A percentile compares a stretch with the other conserved stretches of the same genome.
These are phyloP conservation scores for Parazoanthus darwini DNA, from an alignment of 92 coral and sea anemone genomes.

Conservation along the genomic window DNA sequence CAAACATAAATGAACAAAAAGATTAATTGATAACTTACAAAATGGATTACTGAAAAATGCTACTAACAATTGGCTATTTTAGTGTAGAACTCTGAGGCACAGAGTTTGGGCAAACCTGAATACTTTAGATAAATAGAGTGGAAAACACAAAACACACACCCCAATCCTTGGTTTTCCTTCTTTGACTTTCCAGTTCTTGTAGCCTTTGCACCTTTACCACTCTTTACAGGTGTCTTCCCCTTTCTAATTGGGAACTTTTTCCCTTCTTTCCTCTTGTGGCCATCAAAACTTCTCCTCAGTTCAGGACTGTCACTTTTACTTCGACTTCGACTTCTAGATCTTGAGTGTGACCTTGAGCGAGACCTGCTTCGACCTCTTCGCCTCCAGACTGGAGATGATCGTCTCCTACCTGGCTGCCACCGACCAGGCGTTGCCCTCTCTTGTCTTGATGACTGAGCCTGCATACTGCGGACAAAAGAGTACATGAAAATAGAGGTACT, in stretches of 20 bases:
- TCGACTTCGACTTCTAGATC: slow-evolving; percentile 58
- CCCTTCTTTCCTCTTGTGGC: slow-evolving; percentile 52
- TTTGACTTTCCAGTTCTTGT: slow-evolving; percentile 38
- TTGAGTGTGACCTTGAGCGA: slow-evolving; percentile 26
- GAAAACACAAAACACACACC: background rate
- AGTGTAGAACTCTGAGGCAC: no score
- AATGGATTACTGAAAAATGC: no score
- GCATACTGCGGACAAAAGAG: slow-evolving; percentile 39
- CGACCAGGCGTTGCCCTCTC: slow-evolving; percentile 62
- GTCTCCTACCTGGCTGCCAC: slow-evolving; percentile 81
- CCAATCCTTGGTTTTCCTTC: slow-evolving; percentile 36
- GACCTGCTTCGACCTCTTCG: slow-evolving; percentile 77
- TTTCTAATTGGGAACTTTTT: slow-evolving; percentile 61
- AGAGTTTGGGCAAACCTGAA: no score
- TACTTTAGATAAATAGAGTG: background rate
- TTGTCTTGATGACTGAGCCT: slow-evolving; percentile 40
- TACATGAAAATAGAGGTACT: no score
- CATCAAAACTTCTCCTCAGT: slow-evolving; percentile 51
- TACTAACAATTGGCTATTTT: no score
- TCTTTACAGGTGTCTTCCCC: slow-evolving; percentile 46
- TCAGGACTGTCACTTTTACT: slow-evolving; percentile 77
- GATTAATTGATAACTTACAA: no score
- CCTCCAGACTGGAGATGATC: slow-evolving; percentile 73
- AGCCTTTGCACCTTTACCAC: slow-evolving; percentile 32
- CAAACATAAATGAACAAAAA: no score